phyloP scores from a whole-genome alignment of 1,140 invertebrate genomes.

The Orius laevigatus region DNA sequence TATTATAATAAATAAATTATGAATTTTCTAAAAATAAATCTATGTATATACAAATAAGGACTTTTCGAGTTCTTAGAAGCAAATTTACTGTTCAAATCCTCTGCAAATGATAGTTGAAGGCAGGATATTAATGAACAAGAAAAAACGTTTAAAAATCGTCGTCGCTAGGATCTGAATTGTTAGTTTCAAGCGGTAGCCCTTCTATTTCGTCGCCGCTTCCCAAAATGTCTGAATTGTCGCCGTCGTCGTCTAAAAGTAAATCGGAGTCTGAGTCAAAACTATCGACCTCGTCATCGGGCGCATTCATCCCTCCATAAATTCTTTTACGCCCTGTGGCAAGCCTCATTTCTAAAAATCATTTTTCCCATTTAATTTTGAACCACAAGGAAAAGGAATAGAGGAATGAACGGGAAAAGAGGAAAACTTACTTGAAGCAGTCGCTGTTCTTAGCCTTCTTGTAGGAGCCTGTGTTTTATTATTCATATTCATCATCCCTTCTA shows the following conservation, averaged over 20 bases:
- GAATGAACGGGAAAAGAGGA: neutral
- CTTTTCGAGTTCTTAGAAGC: no score
- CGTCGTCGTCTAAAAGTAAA: conserved; percentile 16
- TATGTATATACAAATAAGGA: no score
- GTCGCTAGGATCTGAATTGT: conserved; percentile 13
- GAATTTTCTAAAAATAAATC: no score
- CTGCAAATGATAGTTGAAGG: no score
- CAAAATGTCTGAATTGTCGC: conserved; percentile 12
- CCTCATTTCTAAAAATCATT: conserved; percentile 2
- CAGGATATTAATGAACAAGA: no score
- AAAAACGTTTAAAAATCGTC: conserved; percentile 10
- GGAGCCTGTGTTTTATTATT: neutral
- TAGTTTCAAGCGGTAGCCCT: conserved; percentile 11
- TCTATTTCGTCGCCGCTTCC: conserved; percentile 13
- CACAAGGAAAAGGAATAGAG: neutral
- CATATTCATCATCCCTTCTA: neutral
- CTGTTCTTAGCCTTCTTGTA: conserved; percentile 10
- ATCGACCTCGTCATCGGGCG: conserved; percentile 10
- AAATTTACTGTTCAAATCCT: no score
- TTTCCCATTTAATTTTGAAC: neutral
- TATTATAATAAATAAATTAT: no score
- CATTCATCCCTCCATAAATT: conserved; percentile 16
- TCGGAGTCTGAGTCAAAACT: conserved; percentile 18
- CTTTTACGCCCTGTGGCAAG: conserved; percentile 11
- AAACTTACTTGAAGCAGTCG: conserved; percentile 13